Evolutionary conservation across 2,888 invertebrate species (phyloP).

Genomic region (Drosophila peninsularis): DNA sequence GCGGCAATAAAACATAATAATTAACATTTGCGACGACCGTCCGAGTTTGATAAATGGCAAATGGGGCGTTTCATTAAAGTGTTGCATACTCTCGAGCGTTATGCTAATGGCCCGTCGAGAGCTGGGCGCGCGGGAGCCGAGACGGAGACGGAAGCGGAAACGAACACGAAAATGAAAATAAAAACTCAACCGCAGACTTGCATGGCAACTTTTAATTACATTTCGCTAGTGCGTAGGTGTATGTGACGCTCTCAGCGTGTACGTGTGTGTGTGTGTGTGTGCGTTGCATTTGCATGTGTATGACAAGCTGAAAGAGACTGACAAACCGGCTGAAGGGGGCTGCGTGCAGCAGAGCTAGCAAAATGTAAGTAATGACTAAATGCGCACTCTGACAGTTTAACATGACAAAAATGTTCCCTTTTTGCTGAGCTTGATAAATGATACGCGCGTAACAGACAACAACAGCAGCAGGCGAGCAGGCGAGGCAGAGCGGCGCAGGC

Average conservation of each 20-base stretch:
- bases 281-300: conserved; percentile 61
- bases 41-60: conserved; percentile 70
- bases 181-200: conserved; percentile 72
- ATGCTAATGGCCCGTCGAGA: conserved; percentile 62
- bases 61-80: conserved; percentile 58
- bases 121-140: conserved; percentile 11
- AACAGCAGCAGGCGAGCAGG: conserved; percentile 32
- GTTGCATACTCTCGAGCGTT: conserved; percentile 70
- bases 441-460: conserved; percentile 52
- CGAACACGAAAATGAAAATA: conserved; percentile 39
- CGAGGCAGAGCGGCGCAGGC: conserved; percentile 16
- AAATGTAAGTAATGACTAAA: conserved; percentile 81
- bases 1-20: conserved; percentile 72
- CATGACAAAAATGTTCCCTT: conserved; percentile 80
- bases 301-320: conserved; percentile 52
- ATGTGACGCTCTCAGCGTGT: conserved; percentile 8
- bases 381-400: conserved; percentile 82
- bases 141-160: conserved; percentile 39
- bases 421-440: conserved; percentile 79
- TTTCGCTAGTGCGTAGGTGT: conserved; percentile 50
- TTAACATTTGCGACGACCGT: conserved; percentile 63
- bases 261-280: conserved; percentile 1
- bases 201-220: conserved; percentile 77
- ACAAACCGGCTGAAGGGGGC: conserved; percentile 20
- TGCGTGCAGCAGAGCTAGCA: conserved; percentile 33